Percentiles rank a stretch among this genome's conserved stretches.
phyloP scores from a whole-genome alignment of 2,888 invertebrate species.

The Tenthredo mesomela region DNA sequence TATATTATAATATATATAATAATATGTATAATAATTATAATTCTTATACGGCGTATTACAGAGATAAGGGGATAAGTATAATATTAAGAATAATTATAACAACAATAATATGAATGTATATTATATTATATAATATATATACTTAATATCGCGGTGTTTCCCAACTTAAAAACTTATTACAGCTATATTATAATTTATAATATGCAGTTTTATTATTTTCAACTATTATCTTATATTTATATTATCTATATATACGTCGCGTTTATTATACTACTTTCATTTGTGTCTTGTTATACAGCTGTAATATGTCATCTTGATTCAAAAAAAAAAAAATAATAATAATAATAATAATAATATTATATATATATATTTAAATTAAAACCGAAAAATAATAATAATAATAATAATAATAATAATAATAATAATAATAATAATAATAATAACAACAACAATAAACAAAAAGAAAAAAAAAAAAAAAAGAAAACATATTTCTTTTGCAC shows the following conservation, averaged over 20 bases:
- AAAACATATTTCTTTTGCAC: constrained; percentile 18
- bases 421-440: not conserved
- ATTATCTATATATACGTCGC: not conserved
- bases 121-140: constrained; percentile 7
- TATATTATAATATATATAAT: too few relatives aligned
- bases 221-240: not conserved
- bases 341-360: too few relatives aligned
- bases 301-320: constrained; percentile 3
- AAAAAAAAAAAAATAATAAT: not conserved
- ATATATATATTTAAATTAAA: constrained; percentile 5
- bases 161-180: constrained; percentile 61
- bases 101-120: constrained; percentile 62
- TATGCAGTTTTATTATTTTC: constrained; percentile 33
- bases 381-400: not conserved
- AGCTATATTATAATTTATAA: too few relatives aligned
- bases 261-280: not conserved
- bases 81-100: constrained; percentile 69
- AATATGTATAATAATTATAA: constrained; percentile 55
- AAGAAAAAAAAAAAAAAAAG: not conserved
- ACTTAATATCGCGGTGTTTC: constrained; percentile 65
- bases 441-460: not conserved
- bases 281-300: constrained; percentile 13
- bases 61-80: constrained; percentile 66
- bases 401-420: not conserved
- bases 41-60: constrained; percentile 68